Evolutionary conservation across 1,140 invertebrate genomes (phyloP).

Genomic region (Cotesia typhae): DNA sequence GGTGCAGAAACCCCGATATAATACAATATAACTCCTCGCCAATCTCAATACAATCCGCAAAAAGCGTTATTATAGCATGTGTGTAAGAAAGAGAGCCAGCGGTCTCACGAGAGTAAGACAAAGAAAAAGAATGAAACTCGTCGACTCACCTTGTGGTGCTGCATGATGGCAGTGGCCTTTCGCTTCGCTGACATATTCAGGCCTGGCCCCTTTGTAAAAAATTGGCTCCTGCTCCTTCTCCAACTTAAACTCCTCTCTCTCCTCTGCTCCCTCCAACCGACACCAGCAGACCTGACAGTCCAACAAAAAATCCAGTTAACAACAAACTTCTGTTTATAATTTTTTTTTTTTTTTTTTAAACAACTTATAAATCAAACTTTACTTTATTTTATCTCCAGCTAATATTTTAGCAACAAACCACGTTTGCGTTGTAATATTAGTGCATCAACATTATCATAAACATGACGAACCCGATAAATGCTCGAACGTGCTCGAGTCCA

Average conservation of each 20-base stretch:
- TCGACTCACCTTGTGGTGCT: constrained; percentile 70
- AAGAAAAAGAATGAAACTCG: constrained; percentile 36
- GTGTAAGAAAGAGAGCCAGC: neutral
- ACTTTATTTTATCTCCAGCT: too few relatives aligned
- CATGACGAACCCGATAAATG: neutral
- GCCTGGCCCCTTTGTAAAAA: constrained; percentile 44
- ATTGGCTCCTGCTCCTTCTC: constrained; percentile 9
- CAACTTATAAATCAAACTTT: too few relatives aligned
- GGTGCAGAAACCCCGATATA: too few relatives aligned
- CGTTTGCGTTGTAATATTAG: too few relatives aligned
- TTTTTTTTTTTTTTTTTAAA: too few relatives aligned
- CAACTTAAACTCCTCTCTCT: constrained; percentile 6
- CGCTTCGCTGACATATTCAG: constrained; percentile 69
- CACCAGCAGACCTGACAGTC: neutral
- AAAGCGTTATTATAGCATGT: constrained; percentile 33
- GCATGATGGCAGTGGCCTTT: constrained; percentile 70
- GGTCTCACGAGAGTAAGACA: neutral
- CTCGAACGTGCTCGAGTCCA: neutral
- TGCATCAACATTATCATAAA: neutral
- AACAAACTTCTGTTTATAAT: too few relatives aligned
- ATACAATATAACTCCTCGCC: too few relatives aligned
- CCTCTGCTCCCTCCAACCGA: neutral
- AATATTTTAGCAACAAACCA: too few relatives aligned
- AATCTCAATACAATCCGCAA: constrained; percentile 18
- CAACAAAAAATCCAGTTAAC: too few relatives aligned